Evolutionary conservation across 2,797 vertebrate species (phyloP), one percentile per base, ranked within the genome.

Genomic region (Babyrousa celebensis): DNA sequence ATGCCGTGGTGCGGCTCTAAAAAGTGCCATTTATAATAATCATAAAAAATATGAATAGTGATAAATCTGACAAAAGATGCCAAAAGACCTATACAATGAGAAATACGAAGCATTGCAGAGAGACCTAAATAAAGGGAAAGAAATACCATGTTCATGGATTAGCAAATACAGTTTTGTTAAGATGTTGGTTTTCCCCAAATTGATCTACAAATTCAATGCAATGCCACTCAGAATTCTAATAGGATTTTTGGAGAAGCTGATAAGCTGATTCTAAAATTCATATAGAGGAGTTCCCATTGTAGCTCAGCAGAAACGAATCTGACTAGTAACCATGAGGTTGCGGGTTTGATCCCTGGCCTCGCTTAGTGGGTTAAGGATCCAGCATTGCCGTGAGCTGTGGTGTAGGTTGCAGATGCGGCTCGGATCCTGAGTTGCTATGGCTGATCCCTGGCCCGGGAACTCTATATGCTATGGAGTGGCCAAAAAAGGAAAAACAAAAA

Each of bases 401-500:
- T 48, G 43, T 48, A 48, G 43, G 43, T 10, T 48, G 43, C 43
- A 48, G 43, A 48, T 48, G 9, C 43, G 9, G 43, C 43, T 48
- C 9, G 43, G 43, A 7, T 7, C 43, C 43, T 10, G 9, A 7
- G 43, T 48, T 48, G 43, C 43, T 48, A 10, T 48, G 43, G 43
- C 43, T 48, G 43, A 48, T 48, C 43, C 43, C 43, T 48, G 43
- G 43, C 43, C 43, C 43, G 43, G 6, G 9, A 48, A 48, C 43
- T 48, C 43, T 48, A 48, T 48, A 48, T 48, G 43, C 43, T 48
- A 48, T 17, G 32, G 23, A 82, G 70, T 87, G 71, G 77, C 56
- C 74, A 78, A 89, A 20, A 11, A 82, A 95, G 10, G 21, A 92
- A 89, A 63, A 77, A 80, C 32, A 18, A 85, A 89, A 91, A 87